Base-by-base conservation (phyloP, 64 coral and sea anemone species). In the Anthopleura sola region DNA sequence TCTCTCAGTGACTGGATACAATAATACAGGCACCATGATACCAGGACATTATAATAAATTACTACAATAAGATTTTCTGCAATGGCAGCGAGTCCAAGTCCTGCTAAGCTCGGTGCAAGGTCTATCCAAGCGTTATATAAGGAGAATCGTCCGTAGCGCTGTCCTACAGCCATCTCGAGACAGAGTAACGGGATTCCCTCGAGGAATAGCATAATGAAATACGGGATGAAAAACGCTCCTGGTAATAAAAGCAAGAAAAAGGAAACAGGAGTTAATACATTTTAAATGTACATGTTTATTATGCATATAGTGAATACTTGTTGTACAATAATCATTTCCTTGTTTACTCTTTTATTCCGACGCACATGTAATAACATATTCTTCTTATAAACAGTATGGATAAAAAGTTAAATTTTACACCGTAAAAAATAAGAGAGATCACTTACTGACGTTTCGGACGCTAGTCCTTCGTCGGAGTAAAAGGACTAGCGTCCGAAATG, bases 21-120 rank as follows among this genome's bases (percentile, higher is more conserved):
- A 56, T 90, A 99, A 36, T 92, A 95, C 6, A 94, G 32, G 78
- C 97, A 99, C 97, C 97, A 99, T 7, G 89, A 82, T n/a, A 99
- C 93, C 55, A 99, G 92, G 84, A 95, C 64, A 37, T 91, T 92
- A 55, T 95, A 99, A 85, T 99, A 99, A 79, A 90, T 84, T 16
- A 83, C 29, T 9, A 77, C 85, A 15, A 92, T 62, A 17, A 95
- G 36, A 17, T 82, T 88, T 36, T 83, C 68, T 38, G 91, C 68
- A 13, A 89, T 56, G 10, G 93, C 88, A 15, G 89, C 87, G 0
- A 99, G 19, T 19, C 97, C 97, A 21, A 99, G 86, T 32, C 97
- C 93, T 37, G 86, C 82, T 21, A 94, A 80, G 64, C 87, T 90
- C 10, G 90, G 90, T 24, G 46, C 85, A 37, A 99, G 81, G 31